Conservation (phyloP, 2,113 vertebrate species). For the Sialia sialis region DNA sequence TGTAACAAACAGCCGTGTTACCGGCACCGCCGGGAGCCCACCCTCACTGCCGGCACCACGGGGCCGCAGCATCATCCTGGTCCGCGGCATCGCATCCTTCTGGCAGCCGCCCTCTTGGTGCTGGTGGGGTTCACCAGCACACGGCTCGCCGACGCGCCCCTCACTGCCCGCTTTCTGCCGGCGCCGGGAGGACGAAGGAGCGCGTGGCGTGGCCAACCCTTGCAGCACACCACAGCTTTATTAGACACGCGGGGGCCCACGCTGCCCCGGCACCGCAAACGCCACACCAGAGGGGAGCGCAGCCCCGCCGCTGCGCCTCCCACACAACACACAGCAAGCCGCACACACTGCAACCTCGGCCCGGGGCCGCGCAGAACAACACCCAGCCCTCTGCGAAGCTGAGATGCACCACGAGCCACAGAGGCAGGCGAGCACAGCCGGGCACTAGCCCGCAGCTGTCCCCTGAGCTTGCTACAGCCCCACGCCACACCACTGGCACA, state of each 20-base stretch:
- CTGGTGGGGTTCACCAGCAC: background rate
- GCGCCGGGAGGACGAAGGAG: constrained; percentile 33
- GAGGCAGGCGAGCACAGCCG: background rate
- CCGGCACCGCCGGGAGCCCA: background rate
- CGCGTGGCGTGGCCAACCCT: constrained; percentile 27
- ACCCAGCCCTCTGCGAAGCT: background rate
- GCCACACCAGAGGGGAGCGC: background rate
- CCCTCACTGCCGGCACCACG: accelerated
- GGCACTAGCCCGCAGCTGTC: background rate
- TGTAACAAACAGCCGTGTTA: constrained; percentile 65
- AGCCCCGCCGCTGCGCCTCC: background rate
- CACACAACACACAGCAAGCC: constrained; percentile 43
- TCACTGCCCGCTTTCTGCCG: background rate
- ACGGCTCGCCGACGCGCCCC: accelerated
- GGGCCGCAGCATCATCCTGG: background rate
- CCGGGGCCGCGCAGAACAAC: background rate
- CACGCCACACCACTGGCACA: background rate
- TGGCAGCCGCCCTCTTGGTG: background rate
- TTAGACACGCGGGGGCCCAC: constrained; percentile 34
- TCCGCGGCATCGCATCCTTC: background rate
- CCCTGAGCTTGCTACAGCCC: background rate
- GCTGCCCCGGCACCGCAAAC: constrained; percentile 38
- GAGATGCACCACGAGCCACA: background rate
- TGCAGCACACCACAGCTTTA: constrained; percentile 60
- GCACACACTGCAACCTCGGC: constrained; percentile 34